Conservation (phyloP, 2,113 vertebrate genomes). For the Cepphus grylle region DNA sequence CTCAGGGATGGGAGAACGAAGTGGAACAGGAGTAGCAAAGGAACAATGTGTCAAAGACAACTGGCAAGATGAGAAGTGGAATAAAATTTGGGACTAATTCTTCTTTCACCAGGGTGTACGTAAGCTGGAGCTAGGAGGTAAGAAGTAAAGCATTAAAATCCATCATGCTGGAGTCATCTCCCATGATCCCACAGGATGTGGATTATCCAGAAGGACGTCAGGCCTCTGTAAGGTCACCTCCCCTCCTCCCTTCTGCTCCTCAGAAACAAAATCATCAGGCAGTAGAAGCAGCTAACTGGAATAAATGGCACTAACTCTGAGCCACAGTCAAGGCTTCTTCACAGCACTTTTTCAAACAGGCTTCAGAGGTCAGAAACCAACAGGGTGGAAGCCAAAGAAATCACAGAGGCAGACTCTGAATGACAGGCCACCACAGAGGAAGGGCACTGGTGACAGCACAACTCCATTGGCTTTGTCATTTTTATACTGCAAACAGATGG, state of each 20-base stretch:
- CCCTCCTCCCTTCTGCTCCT: background rate
- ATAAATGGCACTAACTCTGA: background rate
- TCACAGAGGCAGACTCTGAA: background rate
- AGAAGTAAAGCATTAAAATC: background rate
- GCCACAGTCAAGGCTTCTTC: background rate
- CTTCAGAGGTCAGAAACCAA: background rate
- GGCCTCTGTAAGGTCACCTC: background rate
- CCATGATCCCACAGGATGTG: background rate
- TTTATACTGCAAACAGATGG: background rate
- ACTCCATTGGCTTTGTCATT: background rate
- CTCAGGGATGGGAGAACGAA: background rate
- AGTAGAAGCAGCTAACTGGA: background rate
- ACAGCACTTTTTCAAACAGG: background rate
- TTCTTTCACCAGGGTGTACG: background rate
- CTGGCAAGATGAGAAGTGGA: background rate
- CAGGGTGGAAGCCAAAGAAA: background rate
- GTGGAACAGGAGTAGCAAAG: background rate
- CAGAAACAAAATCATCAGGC: background rate
- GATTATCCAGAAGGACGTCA: background rate
- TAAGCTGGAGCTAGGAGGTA: background rate
- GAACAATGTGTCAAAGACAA: background rate
- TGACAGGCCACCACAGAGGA: background rate
- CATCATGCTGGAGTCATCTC: background rate
- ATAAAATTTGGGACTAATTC: background rate
- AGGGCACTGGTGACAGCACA: background rate